Evolutionary conservation across 2,797 vertebrate species (phyloP).

Genomic region (Fistularia tabacaria): DNA sequence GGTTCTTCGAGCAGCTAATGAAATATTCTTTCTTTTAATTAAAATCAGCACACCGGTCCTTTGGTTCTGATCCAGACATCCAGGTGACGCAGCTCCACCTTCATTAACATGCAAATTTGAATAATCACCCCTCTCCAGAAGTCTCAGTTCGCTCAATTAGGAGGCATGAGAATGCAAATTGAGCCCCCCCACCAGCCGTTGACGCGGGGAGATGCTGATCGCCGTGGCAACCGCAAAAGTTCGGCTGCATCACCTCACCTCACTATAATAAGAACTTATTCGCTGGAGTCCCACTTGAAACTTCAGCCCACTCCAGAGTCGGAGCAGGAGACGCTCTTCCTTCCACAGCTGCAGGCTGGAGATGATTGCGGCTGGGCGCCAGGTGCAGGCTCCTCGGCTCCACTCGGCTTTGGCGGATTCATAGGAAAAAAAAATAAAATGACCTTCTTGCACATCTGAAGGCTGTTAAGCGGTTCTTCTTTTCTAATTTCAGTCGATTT

Average conservation of each 20-base stretch:
- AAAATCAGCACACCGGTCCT: too few relatives aligned
- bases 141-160: slow-evolving; percentile 32
- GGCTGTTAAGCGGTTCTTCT: too few relatives aligned
- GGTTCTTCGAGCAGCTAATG: too few relatives aligned
- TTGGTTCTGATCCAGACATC: slow-evolving; percentile 15
- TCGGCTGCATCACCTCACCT: slow-evolving; percentile 6
- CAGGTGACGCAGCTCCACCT: slow-evolving; percentile 10
- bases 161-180: slow-evolving; percentile 35
- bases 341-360: too few relatives aligned
- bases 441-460: too few relatives aligned
- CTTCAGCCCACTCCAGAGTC: not conserved
- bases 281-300: not conserved
- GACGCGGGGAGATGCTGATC: slow-evolving; percentile 9
- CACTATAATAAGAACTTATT: not conserved
- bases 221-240: not conserved
- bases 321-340: too few relatives aligned
- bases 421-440: too few relatives aligned
- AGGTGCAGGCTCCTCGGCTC: too few relatives aligned
- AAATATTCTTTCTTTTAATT: too few relatives aligned
- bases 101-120: slow-evolving; percentile 52
- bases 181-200: slow-evolving; percentile 11
- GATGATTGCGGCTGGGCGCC: too few relatives aligned
- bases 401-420: too few relatives aligned
- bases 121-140: slow-evolving; percentile 34
- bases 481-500: too few relatives aligned